Conservation (phyloP, 2,888 invertebrate species). For the Tuta absoluta region DNA sequence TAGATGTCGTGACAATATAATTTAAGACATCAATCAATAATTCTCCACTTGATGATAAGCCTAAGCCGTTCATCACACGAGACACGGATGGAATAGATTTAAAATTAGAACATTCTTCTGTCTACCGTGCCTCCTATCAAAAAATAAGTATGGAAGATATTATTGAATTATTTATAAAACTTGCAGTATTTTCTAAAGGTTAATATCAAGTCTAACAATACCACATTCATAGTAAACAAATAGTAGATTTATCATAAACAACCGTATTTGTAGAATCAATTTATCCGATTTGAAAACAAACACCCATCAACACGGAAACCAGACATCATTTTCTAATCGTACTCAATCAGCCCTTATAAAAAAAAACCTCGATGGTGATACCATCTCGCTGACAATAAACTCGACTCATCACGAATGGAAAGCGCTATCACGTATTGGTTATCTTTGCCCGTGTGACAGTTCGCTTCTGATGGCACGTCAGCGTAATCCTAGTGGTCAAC, state of each 20-base stretch:
- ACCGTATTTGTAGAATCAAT: slow-evolving; percentile 17
- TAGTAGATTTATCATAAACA: not conserved
- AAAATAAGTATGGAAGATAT: too few relatives aligned
- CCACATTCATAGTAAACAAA: too few relatives aligned
- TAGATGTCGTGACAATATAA: slow-evolving; percentile 61
- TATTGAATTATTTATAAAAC: too few relatives aligned
- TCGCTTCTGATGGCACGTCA: slow-evolving; percentile 67
- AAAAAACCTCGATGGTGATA: slow-evolving; percentile 35
- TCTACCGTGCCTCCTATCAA: not conserved
- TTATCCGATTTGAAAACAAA: slow-evolving; percentile 16
- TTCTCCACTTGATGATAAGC: slow-evolving; percentile 33
- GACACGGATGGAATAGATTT: not conserved
- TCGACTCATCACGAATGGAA: slow-evolving; percentile 60
- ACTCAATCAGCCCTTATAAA: not conserved
- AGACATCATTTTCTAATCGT: slow-evolving; percentile 20
- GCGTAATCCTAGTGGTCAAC: slow-evolving; percentile 47
- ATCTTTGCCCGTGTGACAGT: slow-evolving; percentile 64
- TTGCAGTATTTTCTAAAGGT: too few relatives aligned
- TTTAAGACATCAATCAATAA: slow-evolving; percentile 55
- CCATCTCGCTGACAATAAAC: slow-evolving; percentile 54
- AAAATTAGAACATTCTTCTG: not conserved
- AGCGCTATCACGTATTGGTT: slow-evolving; percentile 62
- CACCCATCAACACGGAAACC: slow-evolving; percentile 13
- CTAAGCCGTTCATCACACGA: slow-evolving; percentile 25
- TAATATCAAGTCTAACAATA: too few relatives aligned